A percentile compares a stretch with the other conserved stretches of the same genome.
phyloP scores from a whole-genome alignment of 1,140 invertebrate species.

The Sycophaga agraensis region DNA sequence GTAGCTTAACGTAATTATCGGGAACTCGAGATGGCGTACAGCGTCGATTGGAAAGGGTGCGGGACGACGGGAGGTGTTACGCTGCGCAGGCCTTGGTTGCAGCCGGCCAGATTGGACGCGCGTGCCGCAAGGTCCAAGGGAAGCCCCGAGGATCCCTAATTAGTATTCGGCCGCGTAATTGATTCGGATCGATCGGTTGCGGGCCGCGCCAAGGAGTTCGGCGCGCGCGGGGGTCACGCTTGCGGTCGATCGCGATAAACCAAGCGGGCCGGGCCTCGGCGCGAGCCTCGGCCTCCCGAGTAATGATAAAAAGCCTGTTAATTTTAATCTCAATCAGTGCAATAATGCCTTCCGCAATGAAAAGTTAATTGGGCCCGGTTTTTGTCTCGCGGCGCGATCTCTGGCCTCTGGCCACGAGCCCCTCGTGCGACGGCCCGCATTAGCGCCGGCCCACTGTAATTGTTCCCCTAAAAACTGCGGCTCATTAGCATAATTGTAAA shows the following conservation, averaged over 20 bases:
- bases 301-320: constrained; percentile 1
- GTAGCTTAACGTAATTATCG: too few relatives aligned
- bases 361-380: constrained; percentile 1
- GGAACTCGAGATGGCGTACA: too few relatives aligned
- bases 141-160: constrained; percentile 22
- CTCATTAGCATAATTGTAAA: too few relatives aligned
- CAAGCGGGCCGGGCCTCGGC: background rate
- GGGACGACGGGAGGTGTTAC: background rate
- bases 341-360: constrained; percentile 1
- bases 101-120: background rate
- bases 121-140: background rate
- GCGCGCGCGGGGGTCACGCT: background rate
- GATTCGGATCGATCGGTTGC: constrained; percentile 21
- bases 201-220: background rate
- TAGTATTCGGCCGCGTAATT: constrained; percentile 23
- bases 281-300: too few relatives aligned
- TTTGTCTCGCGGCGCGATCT: background rate
- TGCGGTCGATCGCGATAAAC: background rate
- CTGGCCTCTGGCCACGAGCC: too few relatives aligned
- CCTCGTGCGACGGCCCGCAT: too few relatives aligned
- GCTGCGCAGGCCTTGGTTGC: too few relatives aligned
- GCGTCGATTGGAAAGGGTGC: background rate
- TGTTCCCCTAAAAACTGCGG: too few relatives aligned
- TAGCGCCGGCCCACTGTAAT: too few relatives aligned
- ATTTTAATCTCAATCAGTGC: constrained; percentile 5